Evolutionary conservation across 2,888 invertebrate species (phyloP).

Genomic region (Chymomyza caudatula): DNA sequence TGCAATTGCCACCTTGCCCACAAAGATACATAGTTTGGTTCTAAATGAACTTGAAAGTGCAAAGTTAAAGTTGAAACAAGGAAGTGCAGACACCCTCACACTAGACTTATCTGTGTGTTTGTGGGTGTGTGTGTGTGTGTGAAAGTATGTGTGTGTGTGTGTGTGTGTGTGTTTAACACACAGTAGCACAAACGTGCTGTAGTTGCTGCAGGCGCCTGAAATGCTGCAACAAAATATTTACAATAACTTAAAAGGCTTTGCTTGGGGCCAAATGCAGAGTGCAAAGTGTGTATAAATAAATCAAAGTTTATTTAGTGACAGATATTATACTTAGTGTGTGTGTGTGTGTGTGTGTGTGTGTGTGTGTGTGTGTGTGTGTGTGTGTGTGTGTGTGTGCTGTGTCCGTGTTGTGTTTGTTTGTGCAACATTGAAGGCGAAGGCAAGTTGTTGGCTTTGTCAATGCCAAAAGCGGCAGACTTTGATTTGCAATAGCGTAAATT

Average conservation of each 20-base stretch:
- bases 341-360: slow-evolving; percentile 1
- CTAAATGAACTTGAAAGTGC: slow-evolving; percentile 44
- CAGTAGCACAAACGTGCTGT: neutral
- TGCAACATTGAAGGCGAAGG: neutral
- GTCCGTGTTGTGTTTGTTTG: no score
- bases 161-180: no score
- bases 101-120: no score
- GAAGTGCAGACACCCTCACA: slow-evolving; percentile 1
- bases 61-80: slow-evolving; percentile 34
- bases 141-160: no score
- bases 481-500: slow-evolving; percentile 57
- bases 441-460: slow-evolving; percentile 30
- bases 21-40: slow-evolving; percentile 31
- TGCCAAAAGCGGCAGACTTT: slow-evolving; percentile 45
- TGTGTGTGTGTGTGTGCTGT: slow-evolving; percentile 1
- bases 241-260: slow-evolving; percentile 52
- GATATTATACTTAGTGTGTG: slow-evolving; percentile 31
- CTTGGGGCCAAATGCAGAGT: slow-evolving; percentile 13
- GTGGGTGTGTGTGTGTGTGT: no score
- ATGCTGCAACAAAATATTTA: slow-evolving; percentile 38
- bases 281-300: slow-evolving; percentile 62
- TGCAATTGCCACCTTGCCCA: slow-evolving; percentile 19
- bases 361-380: slow-evolving; percentile 1
- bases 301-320: slow-evolving; percentile 67
- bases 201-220: slow-evolving; percentile 14